Conservation (phyloP, 2,797 vertebrate genomes). For the Perdix hodgsoniae region DNA sequence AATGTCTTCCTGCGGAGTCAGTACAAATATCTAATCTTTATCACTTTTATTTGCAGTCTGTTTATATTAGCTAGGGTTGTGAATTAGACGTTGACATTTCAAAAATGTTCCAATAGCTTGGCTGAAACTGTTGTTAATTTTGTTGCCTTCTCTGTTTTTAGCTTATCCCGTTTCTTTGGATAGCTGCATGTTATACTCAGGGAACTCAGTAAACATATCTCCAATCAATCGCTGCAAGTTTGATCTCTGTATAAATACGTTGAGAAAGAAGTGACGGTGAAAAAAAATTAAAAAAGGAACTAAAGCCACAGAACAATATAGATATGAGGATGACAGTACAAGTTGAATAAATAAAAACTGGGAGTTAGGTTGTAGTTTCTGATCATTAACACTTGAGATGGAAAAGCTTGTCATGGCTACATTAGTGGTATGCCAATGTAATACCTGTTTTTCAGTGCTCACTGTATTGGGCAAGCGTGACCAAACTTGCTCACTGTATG, state of each 20-base stretch:
- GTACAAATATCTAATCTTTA: not conserved
- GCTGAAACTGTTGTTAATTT: not conserved
- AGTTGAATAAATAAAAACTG: not conserved
- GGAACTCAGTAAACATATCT: not conserved
- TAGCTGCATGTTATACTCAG: not conserved
- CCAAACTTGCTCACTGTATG: not conserved
- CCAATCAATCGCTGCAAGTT: not conserved
- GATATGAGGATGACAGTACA: not conserved
- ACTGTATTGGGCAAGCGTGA: not conserved
- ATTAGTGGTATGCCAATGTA: rapidly evolving
- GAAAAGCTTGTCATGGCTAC: not conserved
- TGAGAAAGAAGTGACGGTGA: not conserved
- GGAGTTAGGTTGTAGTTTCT: not conserved
- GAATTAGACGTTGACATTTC: not conserved
- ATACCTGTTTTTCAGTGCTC: not conserved
- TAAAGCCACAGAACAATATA: not conserved
- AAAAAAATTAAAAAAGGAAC: not conserved
- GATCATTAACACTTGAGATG: not conserved
- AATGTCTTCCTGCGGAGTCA: not conserved
- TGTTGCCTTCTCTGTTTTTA: not conserved
- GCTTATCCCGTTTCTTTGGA: not conserved
- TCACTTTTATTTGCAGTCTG: not conserved
- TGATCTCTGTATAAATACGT: not conserved
- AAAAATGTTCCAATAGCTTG: not conserved
- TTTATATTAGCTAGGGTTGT: not conserved